Percentiles rank a stretch among this genome's conserved stretches.
Evolutionary conservation across 1,140 invertebrate species (phyloP).

Genomic region (Chionoecetes opilio): DNA sequence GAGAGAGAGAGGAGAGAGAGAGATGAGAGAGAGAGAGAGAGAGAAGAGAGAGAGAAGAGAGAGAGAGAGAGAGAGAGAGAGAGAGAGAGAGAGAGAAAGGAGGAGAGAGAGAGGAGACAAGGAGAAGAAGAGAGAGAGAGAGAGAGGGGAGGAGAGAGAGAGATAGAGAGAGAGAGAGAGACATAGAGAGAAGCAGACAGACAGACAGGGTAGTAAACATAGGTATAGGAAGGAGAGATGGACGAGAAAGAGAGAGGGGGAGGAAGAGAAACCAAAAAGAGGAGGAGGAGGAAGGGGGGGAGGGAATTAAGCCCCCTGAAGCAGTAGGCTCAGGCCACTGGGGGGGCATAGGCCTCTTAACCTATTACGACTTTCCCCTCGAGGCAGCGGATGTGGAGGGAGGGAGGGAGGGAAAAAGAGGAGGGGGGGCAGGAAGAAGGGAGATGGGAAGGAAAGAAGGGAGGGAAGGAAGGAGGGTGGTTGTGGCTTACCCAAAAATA

Average conservation of each 20-base stretch:
- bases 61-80: too few relatives aligned
- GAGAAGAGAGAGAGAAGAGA: too few relatives aligned
- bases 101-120: too few relatives aligned
- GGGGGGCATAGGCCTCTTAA: slow-evolving; percentile 24
- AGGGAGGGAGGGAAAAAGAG: not conserved
- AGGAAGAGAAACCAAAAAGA: not conserved
- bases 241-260: not conserved
- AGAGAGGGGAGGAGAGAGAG: not conserved
- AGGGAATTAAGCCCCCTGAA: not conserved
- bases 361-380: not conserved
- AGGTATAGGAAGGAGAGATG: not conserved
- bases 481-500: not conserved
- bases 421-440: not conserved
- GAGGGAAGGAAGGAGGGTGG: not conserved
- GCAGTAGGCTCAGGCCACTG: not conserved
- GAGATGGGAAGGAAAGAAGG: not conserved
- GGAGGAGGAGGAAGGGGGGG: not conserved
- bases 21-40: too few relatives aligned
- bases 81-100: too few relatives aligned
- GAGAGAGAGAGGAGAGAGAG: too few relatives aligned
- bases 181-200: not conserved
- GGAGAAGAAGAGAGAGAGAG: too few relatives aligned
- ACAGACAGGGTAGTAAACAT: too few relatives aligned
- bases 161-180: not conserved
- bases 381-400: not conserved